Evolutionary conservation across 92 coral and sea anemone species (phyloP), one percentile per base, ranked within the genome.

Genomic region (Blastomussa wellsi): DNA sequence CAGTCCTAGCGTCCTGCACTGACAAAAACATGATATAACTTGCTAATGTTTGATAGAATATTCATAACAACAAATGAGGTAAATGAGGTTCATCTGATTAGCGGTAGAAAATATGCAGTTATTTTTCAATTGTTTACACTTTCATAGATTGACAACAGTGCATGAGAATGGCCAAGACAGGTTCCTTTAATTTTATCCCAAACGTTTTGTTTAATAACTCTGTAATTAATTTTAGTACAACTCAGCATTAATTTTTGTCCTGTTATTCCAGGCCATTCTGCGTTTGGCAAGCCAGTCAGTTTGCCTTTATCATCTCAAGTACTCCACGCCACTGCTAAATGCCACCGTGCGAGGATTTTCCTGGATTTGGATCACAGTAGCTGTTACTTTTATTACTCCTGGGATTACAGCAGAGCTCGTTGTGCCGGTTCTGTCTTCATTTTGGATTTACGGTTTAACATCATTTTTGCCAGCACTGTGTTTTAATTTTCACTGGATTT

Each of bases 351-450:
- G 92, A 52, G 89, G 89, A 0, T 69, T 91, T 31, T 68, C 94
- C 12, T 91, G 94, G 94, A 86, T 91, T 32, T 87, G 88, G 79
- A 82, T 49, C 41, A 80, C 94, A 53, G 1, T 91, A 14, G 59
- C 38, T 5, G 44, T 81, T 15, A 62, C 89, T 0, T 62, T 91
- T 29, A 38, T 33, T 48, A 69, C 77, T 1, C 82, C 82, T 28
- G 77, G 80, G 16, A 48, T 75, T 16, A 75, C 28, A 19, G 84
- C 86, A 67, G 92, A 70, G 16, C 83, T 91, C 1, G 47, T 91
- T 52, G 51, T 91, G 5, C 47, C 92, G 11, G 75, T 84, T 4
- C 86, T 91, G 31, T 12, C 81, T 26, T 20, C 84, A 11, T 91
- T 91, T 64, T 88, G 86, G 86, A 60, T 91, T 38, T 71, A 67